Percentiles rank a stretch among this genome's conserved stretches.
phyloP scores from a whole-genome alignment of 2,113 vertebrate species.

The Perognathus longimembris region DNA sequence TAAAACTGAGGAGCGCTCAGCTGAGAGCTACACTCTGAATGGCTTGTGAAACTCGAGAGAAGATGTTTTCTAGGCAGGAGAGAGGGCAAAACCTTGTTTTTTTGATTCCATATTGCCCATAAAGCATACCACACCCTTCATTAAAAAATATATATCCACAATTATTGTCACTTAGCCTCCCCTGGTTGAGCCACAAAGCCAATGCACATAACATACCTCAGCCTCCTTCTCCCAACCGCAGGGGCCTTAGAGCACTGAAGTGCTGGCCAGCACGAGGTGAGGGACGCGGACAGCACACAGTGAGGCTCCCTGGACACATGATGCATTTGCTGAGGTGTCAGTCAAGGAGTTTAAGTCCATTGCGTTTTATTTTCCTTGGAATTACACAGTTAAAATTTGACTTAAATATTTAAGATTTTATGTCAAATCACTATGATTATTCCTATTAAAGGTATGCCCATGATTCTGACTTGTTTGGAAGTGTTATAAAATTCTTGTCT shows the following conservation, averaged over 20 bases:
- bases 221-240: background rate
- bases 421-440: constrained; percentile 18
- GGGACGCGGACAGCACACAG: background rate
- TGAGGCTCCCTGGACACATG: background rate
- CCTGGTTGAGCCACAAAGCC: background rate
- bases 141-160: background rate
- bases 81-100: background rate
- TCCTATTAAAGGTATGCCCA: background rate
- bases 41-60: background rate
- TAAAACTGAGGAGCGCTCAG: background rate
- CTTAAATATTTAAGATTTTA: background rate
- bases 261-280: fast-evolving
- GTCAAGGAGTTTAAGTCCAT: background rate
- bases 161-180: background rate
- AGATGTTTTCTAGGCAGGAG: background rate
- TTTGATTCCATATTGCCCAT: background rate
- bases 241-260: background rate
- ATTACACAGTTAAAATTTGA: constrained; percentile 6
- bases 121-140: background rate
- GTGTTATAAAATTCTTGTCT: constrained; percentile 35
- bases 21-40: background rate
- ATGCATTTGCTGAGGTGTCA: background rate
- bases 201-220: fast-evolving
- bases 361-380: constrained; percentile 35
- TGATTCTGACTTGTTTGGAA: background rate